Base-by-base conservation (phyloP, 2,113 vertebrate species). In the Dicerorhinus sumatrensis region DNA sequence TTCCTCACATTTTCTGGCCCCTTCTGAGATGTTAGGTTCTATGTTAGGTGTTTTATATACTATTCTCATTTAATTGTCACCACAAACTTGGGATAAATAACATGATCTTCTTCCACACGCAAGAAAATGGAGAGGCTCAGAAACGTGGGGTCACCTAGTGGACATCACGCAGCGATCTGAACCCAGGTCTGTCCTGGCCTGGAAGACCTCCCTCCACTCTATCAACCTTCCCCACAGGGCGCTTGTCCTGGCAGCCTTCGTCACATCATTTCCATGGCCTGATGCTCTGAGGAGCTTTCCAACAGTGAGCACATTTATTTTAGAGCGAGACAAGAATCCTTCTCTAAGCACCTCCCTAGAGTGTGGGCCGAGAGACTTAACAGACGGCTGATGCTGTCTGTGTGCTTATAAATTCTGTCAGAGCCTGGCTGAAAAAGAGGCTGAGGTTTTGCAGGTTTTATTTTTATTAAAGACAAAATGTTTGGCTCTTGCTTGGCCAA, bases 401-500 rank as follows among this genome's bases (percentile, higher is more conserved):
- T 48, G 39, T 77, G 60, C 8, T 56, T 83, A 36, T 75, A 65
- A 89, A 33, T 83, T 60, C 60, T 33, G 42, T 56, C 79, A 90
- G 70, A 56, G 72, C n/a, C 13, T 90, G 72, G 76, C 56, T 72
- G 29, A 79, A 63, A 54, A 79, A 60, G 23, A 56, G 65, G 63
- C 13, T 62, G 42, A 42, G 46, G 54, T 25, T 62, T 36, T 80
- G 27, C 7, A 63, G 54, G 39, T 39, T 46, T 89, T 73, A 17
- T 62, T 23, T 42, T 62, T 81, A 42, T 63, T 51, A 8, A 69
- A 94, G 86, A 29, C 31, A 72, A 72, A 51, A 72, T 5, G 3
- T 63, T 89, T 90, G 54, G 51, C 86, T 94, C 72, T 85, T 46
- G 12, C 23, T 33, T 54, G 7, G 33, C 33, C 79, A 70, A 70